A percentile compares a stretch with the other conserved stretches of the same genome.
phyloP scores from a whole-genome alignment of 2,113 vertebrate genomes.

The Corythoichthys haematopterus region DNA sequence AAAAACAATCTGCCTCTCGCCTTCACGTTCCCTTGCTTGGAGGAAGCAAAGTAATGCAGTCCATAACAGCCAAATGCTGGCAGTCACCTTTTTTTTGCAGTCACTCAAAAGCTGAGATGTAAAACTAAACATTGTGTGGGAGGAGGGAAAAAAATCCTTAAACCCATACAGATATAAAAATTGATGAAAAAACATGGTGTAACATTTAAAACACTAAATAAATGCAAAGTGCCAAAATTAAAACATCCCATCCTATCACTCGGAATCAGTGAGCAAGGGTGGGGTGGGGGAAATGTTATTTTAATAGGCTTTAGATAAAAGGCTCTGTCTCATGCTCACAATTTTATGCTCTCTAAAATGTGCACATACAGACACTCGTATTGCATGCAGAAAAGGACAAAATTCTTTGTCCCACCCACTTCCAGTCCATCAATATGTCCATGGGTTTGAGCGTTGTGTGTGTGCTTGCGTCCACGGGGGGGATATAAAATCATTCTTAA shows the following conservation, averaged over 20 bases:
- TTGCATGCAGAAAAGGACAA: slow-evolving; percentile 17
- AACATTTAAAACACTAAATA: slow-evolving; percentile 41
- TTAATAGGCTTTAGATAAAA: slow-evolving; percentile 67
- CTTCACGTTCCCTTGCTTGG: background rate
- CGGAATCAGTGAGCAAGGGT: slow-evolving; percentile 42
- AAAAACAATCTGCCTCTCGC: slow-evolving; percentile 3
- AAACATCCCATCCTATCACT: slow-evolving; percentile 58
- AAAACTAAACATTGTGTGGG: slow-evolving; percentile 44
- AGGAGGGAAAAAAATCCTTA: slow-evolving; percentile 17
- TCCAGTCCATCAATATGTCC: slow-evolving; percentile 48
- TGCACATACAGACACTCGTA: slow-evolving; percentile 32
- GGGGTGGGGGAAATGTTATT: slow-evolving; percentile 45
- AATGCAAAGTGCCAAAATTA: slow-evolving; percentile 40
- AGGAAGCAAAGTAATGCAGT: slow-evolving; percentile 5
- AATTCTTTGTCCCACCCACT: slow-evolving; percentile 60
- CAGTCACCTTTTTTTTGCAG: slow-evolving; percentile 31
- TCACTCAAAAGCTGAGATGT: slow-evolving; percentile 37
- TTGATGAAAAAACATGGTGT: slow-evolving; percentile 47
- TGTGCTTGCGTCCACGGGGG: background rate
- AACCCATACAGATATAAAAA: slow-evolving; percentile 44
- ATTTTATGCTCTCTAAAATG: slow-evolving; percentile 25
- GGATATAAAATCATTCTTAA: slow-evolving; percentile 73
- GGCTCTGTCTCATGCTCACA: slow-evolving; percentile 54
- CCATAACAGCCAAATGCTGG: slow-evolving; percentile 6
- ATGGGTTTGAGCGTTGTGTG: slow-evolving; percentile 6